Evolutionary conservation across 2,113 vertebrate species (phyloP).

Genomic region (Boleophthalmus pectinirostris): DNA sequence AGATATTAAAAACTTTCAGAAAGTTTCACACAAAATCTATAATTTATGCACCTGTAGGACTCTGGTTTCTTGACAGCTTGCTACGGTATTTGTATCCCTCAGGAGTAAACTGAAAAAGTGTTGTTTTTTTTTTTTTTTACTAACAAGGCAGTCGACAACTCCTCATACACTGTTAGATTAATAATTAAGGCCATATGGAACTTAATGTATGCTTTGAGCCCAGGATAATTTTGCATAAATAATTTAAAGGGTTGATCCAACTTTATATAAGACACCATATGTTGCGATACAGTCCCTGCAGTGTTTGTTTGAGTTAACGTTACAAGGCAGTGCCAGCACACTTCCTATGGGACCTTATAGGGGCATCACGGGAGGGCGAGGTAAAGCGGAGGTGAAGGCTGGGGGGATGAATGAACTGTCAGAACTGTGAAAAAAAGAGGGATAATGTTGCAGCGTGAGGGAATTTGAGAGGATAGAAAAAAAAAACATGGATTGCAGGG

Average conservation of each 20-base stretch:
- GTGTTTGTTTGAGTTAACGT: slow-evolving; percentile 12
- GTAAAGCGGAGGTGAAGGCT: slow-evolving; percentile 42
- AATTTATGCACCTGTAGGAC: slow-evolving; percentile 22
- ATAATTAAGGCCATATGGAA: slow-evolving; percentile 4
- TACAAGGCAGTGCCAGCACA: slow-evolving; percentile 12
- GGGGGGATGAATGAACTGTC: slow-evolving; percentile 21
- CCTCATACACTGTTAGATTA: slow-evolving; percentile 8
- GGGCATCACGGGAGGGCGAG: slow-evolving; percentile 14
- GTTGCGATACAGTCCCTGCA: not conserved
- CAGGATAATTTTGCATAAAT: not conserved
- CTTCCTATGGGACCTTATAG: slow-evolving; percentile 7
- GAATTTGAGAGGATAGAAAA: slow-evolving; percentile 44
- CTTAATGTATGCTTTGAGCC: not conserved
- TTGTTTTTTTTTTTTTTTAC: not conserved
- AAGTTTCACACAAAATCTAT: slow-evolving; percentile 19
- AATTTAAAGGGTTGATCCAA: not conserved
- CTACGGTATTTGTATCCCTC: not conserved
- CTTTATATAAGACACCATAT: not conserved
- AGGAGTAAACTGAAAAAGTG: not conserved
- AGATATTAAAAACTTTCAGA: not conserved
- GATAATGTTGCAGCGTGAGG: slow-evolving; percentile 46
- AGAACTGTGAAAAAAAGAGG: slow-evolving; percentile 27
- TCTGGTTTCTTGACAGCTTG: slow-evolving; percentile 1
- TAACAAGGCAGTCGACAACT: not conserved
- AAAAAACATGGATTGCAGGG: slow-evolving; percentile 46